Base-by-base conservation (phyloP, 1,140 invertebrate genomes). In the Polypedilum pembai region DNA sequence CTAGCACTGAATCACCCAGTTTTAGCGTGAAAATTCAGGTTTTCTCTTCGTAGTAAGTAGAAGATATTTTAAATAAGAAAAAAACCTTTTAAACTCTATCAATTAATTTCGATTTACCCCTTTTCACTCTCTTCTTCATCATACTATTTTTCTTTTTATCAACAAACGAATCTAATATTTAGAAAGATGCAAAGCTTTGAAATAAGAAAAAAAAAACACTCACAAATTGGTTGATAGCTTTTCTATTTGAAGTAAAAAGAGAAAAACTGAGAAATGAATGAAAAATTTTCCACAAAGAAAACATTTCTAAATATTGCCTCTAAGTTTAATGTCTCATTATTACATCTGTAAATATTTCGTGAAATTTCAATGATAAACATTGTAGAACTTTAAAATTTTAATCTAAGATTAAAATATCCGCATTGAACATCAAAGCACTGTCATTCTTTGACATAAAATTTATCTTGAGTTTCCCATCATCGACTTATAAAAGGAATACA, bases 1-100 rank as follows among this genome's bases (percentile, higher is more conserved):
- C 3, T 56, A 56, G 45, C 45, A 56, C 45, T 56, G 45, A 56
- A 15, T 56, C 45, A 56, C 45, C 45, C 45, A 56, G 45, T 56
- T 56, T 56, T 56, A 56, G 45, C n/a, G 45, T 56, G 45, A 56
- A 56, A 12, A 15, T 56, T 56, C 45, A 56, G 45, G 45, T 56
- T 56, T 56, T 56, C 45, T 56, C 45, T 56, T 15, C 3, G n/a
- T 56, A 56, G 45, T 56, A 56, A n/a, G 45, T 56, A 56, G 45
- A 56, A 56, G 10, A 56, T 4, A 56, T 56, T 56, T 56, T 56
- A 56, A 56, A n/a, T 15, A 56, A 56, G 45, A 15, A 56, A 56
- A n/a, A 56, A 56, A 56, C 5, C 24, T 33, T 33, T 33, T 33
- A 33, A 33, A 33, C 24, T 33, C 24, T 33, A 33, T 33, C 24